A percentile compares a stretch with the other conserved stretches of the same genome.
These are phyloP conservation scores for Diceros bicornis DNA, from an alignment of 2,797 vertebrate genomes.

Conservation along the genomic window DNA sequence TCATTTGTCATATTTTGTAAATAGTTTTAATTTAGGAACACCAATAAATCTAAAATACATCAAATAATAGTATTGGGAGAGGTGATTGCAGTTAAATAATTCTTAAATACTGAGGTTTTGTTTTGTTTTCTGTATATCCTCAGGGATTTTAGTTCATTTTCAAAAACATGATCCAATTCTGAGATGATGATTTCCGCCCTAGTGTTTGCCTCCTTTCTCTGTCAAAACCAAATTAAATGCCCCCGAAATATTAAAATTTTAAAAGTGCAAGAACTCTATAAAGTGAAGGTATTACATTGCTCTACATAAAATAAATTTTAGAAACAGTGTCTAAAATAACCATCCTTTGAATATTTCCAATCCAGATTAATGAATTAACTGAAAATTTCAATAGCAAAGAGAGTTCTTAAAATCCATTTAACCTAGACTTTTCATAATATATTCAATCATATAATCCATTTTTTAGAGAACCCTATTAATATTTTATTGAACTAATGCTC, in stretches of 20 bases:
- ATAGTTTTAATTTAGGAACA: not conserved
- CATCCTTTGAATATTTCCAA: conserved; percentile 13
- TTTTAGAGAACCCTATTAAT: not conserved
- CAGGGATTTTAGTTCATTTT: not conserved
- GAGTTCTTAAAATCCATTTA: conserved; percentile 18
- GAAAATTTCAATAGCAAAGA: not conserved
- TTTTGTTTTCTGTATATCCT: not conserved
- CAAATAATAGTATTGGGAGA: not conserved
- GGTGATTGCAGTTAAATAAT: not conserved
- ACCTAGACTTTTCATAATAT: not conserved
- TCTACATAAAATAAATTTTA: not conserved
- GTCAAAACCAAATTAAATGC: conserved; percentile 11
- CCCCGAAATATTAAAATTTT: not conserved
- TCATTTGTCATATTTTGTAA: not conserved
- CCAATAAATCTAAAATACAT: not conserved
- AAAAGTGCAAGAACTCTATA: not conserved
- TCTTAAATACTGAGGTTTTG: not conserved
- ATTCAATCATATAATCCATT: not conserved
- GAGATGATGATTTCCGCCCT: not conserved
- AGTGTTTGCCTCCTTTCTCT: not conserved
- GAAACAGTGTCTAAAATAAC: not conserved
- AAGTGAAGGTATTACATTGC: not conserved
- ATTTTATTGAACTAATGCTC: not conserved
- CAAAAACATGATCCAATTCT: not conserved
- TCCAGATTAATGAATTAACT: not conserved